These are phyloP conservation scores for Chloroceryle aenea DNA, from an alignment of 2,113 vertebrate genomes.

Conservation along the genomic window DNA sequence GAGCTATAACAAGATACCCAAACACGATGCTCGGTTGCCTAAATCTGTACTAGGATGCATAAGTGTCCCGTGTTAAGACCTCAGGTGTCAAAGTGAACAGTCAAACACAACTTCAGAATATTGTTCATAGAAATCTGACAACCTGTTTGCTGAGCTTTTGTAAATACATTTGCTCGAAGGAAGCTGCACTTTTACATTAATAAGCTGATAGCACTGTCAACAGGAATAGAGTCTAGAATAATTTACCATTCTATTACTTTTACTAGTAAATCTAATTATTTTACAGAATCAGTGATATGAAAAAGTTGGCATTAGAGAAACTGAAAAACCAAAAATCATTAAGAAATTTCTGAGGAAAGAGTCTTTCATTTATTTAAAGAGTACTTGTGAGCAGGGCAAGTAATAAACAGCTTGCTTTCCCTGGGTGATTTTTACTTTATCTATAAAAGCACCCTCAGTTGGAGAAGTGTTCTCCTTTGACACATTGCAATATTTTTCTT, in stretches of 20 bases:
- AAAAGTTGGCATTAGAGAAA: conserved; percentile 1
- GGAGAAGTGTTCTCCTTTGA: not conserved
- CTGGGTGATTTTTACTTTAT: not conserved
- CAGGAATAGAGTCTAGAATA: not conserved
- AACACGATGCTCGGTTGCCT: not conserved
- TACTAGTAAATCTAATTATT: not conserved
- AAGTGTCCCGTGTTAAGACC: not conserved
- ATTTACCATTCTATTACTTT: not conserved
- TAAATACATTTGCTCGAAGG: not conserved
- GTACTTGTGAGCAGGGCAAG: not conserved
- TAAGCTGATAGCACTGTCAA: not conserved
- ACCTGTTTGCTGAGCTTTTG: not conserved
- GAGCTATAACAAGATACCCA: not conserved
- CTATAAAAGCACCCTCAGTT: not conserved
- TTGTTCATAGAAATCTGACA: not conserved
- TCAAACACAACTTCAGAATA: not conserved
- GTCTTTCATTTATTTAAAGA: not conserved
- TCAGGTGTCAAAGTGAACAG: not conserved
- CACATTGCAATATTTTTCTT: not conserved
- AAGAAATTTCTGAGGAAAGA: not conserved
- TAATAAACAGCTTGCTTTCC: not conserved
- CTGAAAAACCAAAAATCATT: not conserved
- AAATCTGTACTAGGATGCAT: not conserved
- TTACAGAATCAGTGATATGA: not conserved
- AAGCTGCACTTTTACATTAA: not conserved